Percentiles rank a stretch among this genome's conserved stretches.
Evolutionary conservation across 2,113 vertebrate genomes (phyloP).

Genomic region (Hippocampus comes): DNA sequence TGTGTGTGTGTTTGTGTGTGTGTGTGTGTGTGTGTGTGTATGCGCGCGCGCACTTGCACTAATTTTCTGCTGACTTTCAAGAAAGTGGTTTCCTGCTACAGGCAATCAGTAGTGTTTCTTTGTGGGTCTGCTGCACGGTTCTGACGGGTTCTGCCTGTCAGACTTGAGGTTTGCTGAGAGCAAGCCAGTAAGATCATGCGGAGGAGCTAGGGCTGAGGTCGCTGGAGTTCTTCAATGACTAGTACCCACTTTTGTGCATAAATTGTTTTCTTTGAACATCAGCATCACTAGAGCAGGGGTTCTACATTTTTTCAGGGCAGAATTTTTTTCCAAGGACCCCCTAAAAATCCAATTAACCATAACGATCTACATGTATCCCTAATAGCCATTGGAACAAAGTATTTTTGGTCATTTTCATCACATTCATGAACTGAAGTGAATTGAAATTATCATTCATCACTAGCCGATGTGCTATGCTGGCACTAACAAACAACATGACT

Average conservation of each 20-base stretch:
- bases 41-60: conserved; percentile 14
- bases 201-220: too few relatives aligned
- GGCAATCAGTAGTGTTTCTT: conserved; percentile 47
- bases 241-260: background rate
- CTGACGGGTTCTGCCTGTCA: conserved; percentile 27
- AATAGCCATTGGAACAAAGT: too few relatives aligned
- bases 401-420: too few relatives aligned
- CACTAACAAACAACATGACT: too few relatives aligned
- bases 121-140: conserved; percentile 30
- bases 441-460: background rate
- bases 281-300: background rate
- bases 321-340: background rate
- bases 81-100: conserved; percentile 50
- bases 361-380: too few relatives aligned
- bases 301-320: background rate
- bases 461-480: background rate
- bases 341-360: background rate
- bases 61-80: conserved; percentile 62
- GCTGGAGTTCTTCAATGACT: background rate
- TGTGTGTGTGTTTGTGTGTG: conserved; percentile 23
- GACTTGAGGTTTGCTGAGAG: conserved; percentile 40
- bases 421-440: background rate
- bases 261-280: background rate
- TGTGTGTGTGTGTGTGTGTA: conserved; percentile 37
- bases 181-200: background rate